These are phyloP conservation scores for Gouania willdenowi DNA, from an alignment of 2,797 vertebrate species.

Conservation along the genomic window DNA sequence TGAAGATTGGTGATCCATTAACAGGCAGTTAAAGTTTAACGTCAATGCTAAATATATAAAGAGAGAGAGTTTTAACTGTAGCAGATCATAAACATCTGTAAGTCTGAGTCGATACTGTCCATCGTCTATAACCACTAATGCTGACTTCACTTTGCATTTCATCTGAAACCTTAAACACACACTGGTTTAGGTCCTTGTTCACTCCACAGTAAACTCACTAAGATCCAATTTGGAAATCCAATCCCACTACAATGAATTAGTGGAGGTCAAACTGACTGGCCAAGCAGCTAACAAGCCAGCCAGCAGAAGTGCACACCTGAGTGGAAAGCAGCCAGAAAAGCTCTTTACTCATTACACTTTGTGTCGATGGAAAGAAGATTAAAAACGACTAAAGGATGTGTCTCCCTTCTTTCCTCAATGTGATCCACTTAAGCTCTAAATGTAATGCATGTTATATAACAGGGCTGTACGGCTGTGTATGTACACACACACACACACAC, in stretches of 20 bases:
- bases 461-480: constrained; percentile 5
- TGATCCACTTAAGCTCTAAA: constrained; percentile 49
- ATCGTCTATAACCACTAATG: no score
- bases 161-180: constrained; percentile 6
- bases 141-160: background rate
- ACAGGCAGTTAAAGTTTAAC: no score
- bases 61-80: no score
- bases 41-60: no score
- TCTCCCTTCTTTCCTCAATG: constrained; percentile 32
- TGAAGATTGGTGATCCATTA: no score
- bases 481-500: background rate
- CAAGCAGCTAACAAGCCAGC: constrained; percentile 52
- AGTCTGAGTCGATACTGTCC: no score
- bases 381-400: constrained; percentile 52
- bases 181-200: constrained; percentile 37
- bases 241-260: constrained; percentile 53
- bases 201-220: constrained; percentile 21
- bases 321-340: constrained; percentile 72
- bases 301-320: constrained; percentile 52
- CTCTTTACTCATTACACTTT: constrained; percentile 71
- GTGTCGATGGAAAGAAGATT: constrained; percentile 72
- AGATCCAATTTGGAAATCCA: constrained; percentile 48
- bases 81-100: background rate
- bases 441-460: constrained; percentile 40
- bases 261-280: constrained; percentile 39